Percentiles rank a stretch among this genome's conserved stretches.
These are phyloP conservation scores for Brachionus paranguensis DNA, from an alignment of 1,140 invertebrate species.

Conservation along the genomic window DNA sequence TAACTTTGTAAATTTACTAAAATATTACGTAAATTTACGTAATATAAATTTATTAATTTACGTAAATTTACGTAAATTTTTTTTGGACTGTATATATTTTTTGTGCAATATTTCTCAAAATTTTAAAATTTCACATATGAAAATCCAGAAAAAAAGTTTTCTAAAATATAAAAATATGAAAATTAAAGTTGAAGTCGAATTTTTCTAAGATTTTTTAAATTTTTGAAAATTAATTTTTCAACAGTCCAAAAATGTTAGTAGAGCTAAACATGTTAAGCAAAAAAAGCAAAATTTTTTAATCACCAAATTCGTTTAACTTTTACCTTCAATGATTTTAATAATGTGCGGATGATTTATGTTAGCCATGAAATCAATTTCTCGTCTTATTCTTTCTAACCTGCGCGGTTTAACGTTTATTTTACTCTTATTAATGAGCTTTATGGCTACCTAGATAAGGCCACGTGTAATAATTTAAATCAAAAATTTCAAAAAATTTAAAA, in stretches of 20 bases:
- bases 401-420: constrained; percentile 91
- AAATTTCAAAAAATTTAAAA: neutral
- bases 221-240: neutral
- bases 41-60: no score
- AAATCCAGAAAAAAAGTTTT: no score
- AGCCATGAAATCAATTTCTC: constrained; percentile 93
- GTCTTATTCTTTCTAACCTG: constrained; percentile 82
- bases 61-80: no score
- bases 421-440: constrained; percentile 97
- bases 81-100: no score
- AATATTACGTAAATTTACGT: no score
- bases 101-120: no score
- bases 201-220: neutral
- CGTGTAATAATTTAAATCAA: neutral
- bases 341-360: constrained; percentile 96
- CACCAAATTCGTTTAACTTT: neutral
- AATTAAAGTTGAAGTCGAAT: no score
- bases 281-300: constrained; percentile 36
- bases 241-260: neutral
- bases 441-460: constrained; percentile 66
- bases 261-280: constrained; percentile 12
- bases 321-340: constrained; percentile 96
- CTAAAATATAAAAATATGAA: no score
- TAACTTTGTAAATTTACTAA: no score
- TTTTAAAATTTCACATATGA: no score